Evolutionary conservation across 2,888 invertebrate species (phyloP), one percentile per base, ranked within the genome.

Genomic region (Phania funesta): DNA sequence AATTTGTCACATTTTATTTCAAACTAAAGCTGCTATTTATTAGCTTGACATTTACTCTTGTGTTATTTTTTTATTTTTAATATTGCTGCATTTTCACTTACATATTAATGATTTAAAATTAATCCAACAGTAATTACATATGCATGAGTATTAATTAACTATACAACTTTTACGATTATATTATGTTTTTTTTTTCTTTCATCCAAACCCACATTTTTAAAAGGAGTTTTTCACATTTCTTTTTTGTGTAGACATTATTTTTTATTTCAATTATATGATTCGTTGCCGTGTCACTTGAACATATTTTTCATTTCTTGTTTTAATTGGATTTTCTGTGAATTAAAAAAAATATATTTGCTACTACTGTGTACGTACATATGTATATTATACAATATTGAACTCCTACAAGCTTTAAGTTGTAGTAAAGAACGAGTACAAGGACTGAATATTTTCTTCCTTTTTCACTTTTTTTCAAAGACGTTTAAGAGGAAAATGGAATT

Each of bases 331-430:
- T 78, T 54, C n/a, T 54, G 67, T 64, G 35, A 54, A 71, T 77
- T 50, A 41, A 62, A 65, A 64, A 60, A 52, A 44, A 58, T 18
- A 22, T 22, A 52, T 56, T 60, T 44, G 46, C 58, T 76, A 52
- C 44, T 56, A 68, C 50, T 80, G 41, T 54, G 67, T 68, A 76
- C 56, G 67, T 68, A 76, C 56, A 24, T 41, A 13, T 26, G 18
- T 64, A 84, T 84, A 86, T 84, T 84, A 86, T 85, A 84, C 84
- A 83, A 85, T 84, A 85, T 85, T 85, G 85, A 86, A 86, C 84
- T 84, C 85, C 85, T 85, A 86, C 86, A 84, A 86, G 86, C 78
- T 79, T 82, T 70, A 65, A 58, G 71, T 71, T 78, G 75, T 75
- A 83, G 80, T 78, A 84, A 80, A 84, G 82, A 85, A 84, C 82